A percentile compares a stretch with the other conserved stretches of the same genome.
Conservation (phyloP, 1,140 invertebrate genomes). For the Sycophila sp. region DNA sequence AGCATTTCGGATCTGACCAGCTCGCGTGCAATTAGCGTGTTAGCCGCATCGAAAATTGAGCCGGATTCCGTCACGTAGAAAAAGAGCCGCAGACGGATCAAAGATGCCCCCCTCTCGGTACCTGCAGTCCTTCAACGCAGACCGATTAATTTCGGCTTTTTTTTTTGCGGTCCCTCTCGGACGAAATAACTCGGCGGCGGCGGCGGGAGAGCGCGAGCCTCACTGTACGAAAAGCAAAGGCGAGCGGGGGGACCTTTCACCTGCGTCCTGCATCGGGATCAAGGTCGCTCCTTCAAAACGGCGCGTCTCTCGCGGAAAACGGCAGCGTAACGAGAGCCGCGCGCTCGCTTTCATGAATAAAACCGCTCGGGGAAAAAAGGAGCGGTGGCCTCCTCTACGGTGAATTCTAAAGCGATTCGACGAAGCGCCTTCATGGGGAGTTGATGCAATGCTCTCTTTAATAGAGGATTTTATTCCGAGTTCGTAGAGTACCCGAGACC, state of each 20-base stretch:
- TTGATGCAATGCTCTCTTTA: no score
- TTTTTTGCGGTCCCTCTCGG: background rate
- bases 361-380: no score
- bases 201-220: no score
- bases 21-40: no score
- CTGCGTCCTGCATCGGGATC: slow-evolving; percentile 26
- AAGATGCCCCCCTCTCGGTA: background rate
- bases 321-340: background rate
- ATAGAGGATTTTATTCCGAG: no score
- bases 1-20: no score
- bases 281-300: slow-evolving; percentile 23
- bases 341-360: background rate
- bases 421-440: no score
- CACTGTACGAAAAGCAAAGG: background rate
- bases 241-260: slow-evolving; percentile 28
- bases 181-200: background rate
- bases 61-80: background rate
- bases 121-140: background rate
- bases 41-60: no score
- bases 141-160: slow-evolving; percentile 17
- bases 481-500: no score
- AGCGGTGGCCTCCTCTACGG: no score
- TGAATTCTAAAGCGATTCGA: no score
- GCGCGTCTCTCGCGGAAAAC: background rate
- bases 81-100: background rate